Conservation (phyloP, 2,113 vertebrate genomes). For the Sinocyclocheilus maitianheensis region DNA sequence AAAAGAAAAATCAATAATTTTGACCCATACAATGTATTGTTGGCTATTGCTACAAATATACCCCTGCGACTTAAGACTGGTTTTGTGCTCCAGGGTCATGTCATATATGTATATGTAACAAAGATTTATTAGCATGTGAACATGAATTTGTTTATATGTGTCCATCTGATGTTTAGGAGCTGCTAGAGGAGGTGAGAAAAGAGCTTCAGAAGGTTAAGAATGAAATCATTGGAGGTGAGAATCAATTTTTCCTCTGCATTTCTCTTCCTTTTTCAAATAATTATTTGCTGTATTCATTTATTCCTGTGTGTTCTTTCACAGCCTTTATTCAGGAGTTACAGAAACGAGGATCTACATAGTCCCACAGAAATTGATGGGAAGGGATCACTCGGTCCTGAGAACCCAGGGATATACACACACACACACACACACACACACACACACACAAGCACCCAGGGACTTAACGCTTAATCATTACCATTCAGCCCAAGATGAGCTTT, state of each 20-base stretch:
- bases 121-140: no score
- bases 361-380: constrained; percentile 55
- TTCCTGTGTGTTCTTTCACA: constrained; percentile 57
- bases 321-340: constrained; percentile 88
- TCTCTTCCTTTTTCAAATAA: background rate
- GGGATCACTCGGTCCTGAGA: constrained; percentile 57
- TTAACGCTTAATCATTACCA: constrained; percentile 48
- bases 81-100: no score
- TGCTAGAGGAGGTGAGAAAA: constrained; percentile 88
- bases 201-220: constrained; percentile 92
- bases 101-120: no score
- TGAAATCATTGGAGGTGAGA: constrained; percentile 87
- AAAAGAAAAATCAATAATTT: no score
- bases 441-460: constrained; percentile 34
- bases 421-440: constrained; percentile 49
- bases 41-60: no score
- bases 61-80: no score
- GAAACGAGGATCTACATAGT: constrained; percentile 84
- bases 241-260: background rate
- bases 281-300: background rate
- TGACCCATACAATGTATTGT: no score
- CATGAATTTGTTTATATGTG: constrained; percentile 7
- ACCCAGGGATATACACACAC: constrained; percentile 67
- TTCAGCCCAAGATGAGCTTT: constrained; percentile 49
- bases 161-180: constrained; percentile 74